Conservation (phyloP, 2,113 vertebrate genomes). For the Rhodinocichla rosea region DNA sequence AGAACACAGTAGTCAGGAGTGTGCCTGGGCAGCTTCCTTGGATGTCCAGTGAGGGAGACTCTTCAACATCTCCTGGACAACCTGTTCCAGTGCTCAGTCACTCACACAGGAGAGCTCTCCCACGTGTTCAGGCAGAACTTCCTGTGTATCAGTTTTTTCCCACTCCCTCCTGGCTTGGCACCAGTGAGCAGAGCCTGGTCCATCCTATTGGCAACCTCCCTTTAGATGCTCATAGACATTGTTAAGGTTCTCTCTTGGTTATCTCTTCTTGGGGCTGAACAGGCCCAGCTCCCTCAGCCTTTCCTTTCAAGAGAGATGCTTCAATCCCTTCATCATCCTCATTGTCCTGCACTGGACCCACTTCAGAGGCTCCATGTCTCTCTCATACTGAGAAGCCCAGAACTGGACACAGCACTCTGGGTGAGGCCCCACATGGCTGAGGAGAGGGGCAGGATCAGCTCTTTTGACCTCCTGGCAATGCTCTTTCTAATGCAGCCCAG, state of each 20-base stretch:
- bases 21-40: no score
- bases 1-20: background rate
- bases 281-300: background rate
- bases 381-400: background rate
- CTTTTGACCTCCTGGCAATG: background rate
- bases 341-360: background rate
- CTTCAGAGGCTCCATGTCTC: background rate
- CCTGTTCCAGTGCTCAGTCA: background rate
- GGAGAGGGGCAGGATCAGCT: background rate
- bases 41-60: background rate
- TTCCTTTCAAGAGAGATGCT: background rate
- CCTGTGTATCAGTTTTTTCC: background rate
- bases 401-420: background rate
- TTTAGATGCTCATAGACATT: background rate
- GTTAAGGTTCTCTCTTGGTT: background rate
- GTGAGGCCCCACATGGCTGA: background rate
- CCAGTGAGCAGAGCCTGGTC: background rate
- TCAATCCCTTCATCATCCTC: background rate
- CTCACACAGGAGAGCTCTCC: background rate
- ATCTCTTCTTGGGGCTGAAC: background rate
- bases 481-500: background rate
- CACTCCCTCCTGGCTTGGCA: background rate
- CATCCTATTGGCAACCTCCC: background rate
- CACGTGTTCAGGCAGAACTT: no score
- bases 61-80: no score